These are phyloP conservation scores for Macaria notata DNA, from an alignment of 2,888 invertebrate species.

Conservation along the genomic window DNA sequence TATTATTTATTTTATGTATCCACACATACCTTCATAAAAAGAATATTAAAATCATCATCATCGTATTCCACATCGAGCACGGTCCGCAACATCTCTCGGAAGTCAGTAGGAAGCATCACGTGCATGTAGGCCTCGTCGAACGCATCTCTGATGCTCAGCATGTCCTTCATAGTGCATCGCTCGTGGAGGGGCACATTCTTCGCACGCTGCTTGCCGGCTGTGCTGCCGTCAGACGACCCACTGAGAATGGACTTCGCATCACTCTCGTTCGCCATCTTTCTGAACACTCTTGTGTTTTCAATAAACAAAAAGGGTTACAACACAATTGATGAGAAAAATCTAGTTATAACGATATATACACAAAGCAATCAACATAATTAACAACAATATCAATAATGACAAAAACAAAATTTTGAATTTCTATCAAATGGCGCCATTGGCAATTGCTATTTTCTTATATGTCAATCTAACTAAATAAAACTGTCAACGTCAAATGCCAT, in stretches of 20 bases:
- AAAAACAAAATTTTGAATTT: too few relatives aligned
- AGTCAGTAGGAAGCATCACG: constrained; percentile 63
- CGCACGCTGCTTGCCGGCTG: constrained; percentile 46
- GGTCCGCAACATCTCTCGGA: constrained; percentile 64
- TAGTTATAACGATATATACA: too few relatives aligned
- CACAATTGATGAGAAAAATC: too few relatives aligned
- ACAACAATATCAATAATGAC: too few relatives aligned
- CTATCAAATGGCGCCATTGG: too few relatives aligned
- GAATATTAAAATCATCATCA: constrained; percentile 82
- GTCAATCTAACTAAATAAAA: too few relatives aligned
- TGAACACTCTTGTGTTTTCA: too few relatives aligned
- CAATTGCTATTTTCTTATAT: too few relatives aligned
- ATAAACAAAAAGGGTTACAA: too few relatives aligned
- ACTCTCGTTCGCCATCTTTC: constrained; percentile 56
- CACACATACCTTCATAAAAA: constrained; percentile 82
- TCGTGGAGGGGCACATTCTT: constrained; percentile 66
- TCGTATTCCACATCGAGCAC: constrained; percentile 75
- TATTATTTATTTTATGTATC: too few relatives aligned
- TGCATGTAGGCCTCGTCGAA: constrained; percentile 68
- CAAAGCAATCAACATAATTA: too few relatives aligned
- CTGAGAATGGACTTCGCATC: constrained; percentile 60
- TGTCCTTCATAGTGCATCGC: constrained; percentile 65
- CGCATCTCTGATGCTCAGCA: constrained; percentile 69
- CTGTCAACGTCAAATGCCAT: too few relatives aligned
- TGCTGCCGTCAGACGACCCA: constrained; percentile 59